These are phyloP conservation scores for Sturnus vulgaris DNA, from an alignment of 2,113 vertebrate genomes.

Conservation along the genomic window DNA sequence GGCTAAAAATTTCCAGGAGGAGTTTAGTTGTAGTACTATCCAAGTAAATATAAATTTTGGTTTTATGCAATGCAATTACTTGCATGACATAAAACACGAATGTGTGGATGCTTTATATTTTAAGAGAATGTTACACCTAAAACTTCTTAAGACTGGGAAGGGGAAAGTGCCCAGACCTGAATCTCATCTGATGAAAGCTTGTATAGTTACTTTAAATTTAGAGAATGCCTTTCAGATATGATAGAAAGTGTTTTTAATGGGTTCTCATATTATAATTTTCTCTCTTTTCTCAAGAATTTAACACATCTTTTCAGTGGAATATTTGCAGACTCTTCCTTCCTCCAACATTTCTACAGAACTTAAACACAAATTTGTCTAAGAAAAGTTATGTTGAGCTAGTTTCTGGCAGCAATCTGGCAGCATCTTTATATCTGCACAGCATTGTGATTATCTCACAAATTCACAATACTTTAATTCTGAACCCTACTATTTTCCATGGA, in stretches of 20 bases:
- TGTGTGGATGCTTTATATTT: not conserved
- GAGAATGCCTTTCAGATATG: not conserved
- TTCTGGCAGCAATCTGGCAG: not conserved
- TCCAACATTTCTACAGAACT: not conserved
- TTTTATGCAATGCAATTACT: not conserved
- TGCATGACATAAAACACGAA: not conserved
- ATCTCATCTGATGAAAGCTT: not conserved
- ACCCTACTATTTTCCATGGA: slow-evolving; percentile 17
- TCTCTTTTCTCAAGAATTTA: not conserved
- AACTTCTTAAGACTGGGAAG: not conserved
- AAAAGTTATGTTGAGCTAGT: not conserved
- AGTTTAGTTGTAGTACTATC: not conserved
- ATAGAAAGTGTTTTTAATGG: not conserved
- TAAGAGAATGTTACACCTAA: not conserved
- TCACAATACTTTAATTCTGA: slow-evolving; percentile 10
- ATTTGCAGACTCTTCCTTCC: not conserved
- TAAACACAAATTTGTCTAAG: not conserved
- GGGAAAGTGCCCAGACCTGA: not conserved
- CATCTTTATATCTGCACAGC: not conserved
- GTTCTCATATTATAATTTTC: not conserved
- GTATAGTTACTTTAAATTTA: not conserved
- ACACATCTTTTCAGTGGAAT: not conserved
- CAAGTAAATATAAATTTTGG: not conserved
- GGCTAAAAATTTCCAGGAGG: not conserved
- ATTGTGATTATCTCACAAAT: slow-evolving; percentile 17